Percentiles rank a stretch among this genome's conserved stretches.
Conservation (phyloP, 1,140 invertebrate genomes). For the Bactericera cockerelli region DNA sequence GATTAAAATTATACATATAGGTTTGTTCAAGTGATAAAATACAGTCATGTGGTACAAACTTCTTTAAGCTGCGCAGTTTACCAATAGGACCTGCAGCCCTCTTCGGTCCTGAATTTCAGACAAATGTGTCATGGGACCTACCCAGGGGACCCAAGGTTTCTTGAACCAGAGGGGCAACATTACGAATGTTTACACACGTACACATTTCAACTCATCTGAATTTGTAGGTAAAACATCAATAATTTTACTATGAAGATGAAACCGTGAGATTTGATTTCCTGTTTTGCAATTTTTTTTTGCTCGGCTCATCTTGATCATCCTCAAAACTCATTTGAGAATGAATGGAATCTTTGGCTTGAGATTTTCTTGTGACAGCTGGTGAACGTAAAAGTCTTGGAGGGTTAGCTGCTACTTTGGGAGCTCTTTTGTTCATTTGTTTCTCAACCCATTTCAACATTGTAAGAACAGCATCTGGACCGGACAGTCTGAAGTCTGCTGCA, state of each 20-base stretch:
- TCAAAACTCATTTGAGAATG: slow-evolving; percentile 26
- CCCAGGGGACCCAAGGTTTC: too few species aligned
- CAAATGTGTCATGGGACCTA: too few species aligned
- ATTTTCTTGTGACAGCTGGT: slow-evolving; percentile 11
- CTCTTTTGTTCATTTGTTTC: slow-evolving; percentile 57
- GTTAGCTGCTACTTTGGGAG: slow-evolving; percentile 34
- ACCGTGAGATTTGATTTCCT: slow-evolving; percentile 10
- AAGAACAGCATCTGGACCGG: slow-evolving; percentile 72
- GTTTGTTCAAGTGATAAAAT: too few species aligned
- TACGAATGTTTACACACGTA: too few species aligned
- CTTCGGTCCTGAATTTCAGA: too few species aligned
- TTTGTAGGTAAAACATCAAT: too few species aligned
- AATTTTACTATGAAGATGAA: neutral
- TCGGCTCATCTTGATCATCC: slow-evolving; percentile 21
- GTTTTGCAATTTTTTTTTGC: slow-evolving; percentile 14
- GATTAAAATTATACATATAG: too few species aligned
- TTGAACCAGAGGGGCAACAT: too few species aligned
- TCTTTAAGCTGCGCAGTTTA: too few species aligned
- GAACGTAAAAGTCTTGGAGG: slow-evolving; percentile 10
- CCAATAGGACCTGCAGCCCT: too few species aligned
- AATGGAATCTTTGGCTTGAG: slow-evolving; percentile 18
- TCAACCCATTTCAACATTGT: slow-evolving; percentile 82
- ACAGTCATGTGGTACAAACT: too few species aligned
- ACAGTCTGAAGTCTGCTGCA: slow-evolving; percentile 64
- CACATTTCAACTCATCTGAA: too few species aligned